A percentile compares a stretch with the other conserved stretches of the same genome.
Evolutionary conservation across 2,113 vertebrate species (phyloP).

Genomic region (Ondatra zibethicus): DNA sequence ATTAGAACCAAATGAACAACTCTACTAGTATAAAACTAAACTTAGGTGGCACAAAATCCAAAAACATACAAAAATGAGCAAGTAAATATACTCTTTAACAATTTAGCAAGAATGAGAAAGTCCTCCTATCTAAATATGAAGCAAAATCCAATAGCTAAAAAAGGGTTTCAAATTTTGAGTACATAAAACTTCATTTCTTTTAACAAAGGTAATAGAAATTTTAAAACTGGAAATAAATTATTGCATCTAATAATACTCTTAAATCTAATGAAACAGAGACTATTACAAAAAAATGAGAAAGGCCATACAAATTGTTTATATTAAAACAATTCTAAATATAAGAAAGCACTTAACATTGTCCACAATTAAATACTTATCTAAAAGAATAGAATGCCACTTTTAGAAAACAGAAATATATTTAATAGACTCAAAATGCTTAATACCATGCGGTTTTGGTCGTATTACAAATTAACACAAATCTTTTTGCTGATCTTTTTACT

Average conservation of each 20-base stretch:
- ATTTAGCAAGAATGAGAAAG: neutral
- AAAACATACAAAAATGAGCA: neutral
- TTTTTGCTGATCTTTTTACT: too few relatives aligned
- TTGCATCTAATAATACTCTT: neutral
- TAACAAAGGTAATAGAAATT: neutral
- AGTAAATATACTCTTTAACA: neutral
- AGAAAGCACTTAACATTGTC: neutral
- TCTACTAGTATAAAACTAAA: constrained; percentile 30
- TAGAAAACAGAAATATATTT: neutral
- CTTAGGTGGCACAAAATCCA: neutral
- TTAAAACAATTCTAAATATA: constrained; percentile 1
- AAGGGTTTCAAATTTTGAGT: constrained; percentile 7
- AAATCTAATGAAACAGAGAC: neutral
- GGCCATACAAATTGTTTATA: neutral
- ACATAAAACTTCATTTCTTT: constrained; percentile 5
- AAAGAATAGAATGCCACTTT: neutral
- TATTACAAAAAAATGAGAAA: neutral
- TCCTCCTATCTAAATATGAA: neutral
- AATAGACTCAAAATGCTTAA: neutral
- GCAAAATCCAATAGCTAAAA: neutral
- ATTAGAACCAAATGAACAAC: constrained; percentile 7
- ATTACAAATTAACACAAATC: neutral
- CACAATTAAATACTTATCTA: constrained; percentile 16
- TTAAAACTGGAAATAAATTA: neutral
- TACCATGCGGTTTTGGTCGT: neutral